A percentile compares a stretch with the other conserved stretches of the same genome.
Conservation (phyloP, 2,113 vertebrate species). For the Illadopsis cleaveri region DNA sequence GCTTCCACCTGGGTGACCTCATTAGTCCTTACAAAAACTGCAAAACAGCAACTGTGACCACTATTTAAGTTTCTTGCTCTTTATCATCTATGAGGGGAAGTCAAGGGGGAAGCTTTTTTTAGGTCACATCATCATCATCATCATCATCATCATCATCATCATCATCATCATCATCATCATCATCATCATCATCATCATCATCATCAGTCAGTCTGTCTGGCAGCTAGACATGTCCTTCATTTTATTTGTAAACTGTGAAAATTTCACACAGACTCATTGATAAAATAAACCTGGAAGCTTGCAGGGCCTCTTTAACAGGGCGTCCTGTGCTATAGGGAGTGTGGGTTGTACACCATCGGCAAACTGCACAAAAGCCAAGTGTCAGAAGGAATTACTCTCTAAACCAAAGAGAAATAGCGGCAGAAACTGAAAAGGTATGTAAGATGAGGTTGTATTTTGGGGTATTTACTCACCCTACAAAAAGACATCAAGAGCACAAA, state of each 20-base stretch:
- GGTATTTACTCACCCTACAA: neutral
- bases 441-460: neutral
- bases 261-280: conserved; percentile 1
- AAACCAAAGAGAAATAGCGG: neutral
- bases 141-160: no score
- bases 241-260: conserved; percentile 61
- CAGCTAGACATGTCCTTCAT: conserved; percentile 16
- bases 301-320: neutral
- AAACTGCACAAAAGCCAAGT: neutral
- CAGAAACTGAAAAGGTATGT: neutral
- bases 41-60: conserved; percentile 17
- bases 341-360: neutral
- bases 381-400: neutral
- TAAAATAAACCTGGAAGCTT: conserved; percentile 20
- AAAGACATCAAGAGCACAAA: neutral
- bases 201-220: neutral
- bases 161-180: no score
- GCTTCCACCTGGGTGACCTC: conserved; percentile 38
- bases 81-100: neutral
- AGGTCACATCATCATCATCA: neutral
- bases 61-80: conserved; percentile 40
- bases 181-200: no score
- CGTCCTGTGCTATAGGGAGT: neutral
- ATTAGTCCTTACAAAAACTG: conserved; percentile 34
- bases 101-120: neutral